Evolutionary conservation across 2,888 invertebrate genomes (phyloP), one percentile per base, ranked within the genome.

Genomic region (Hoplodrina ambigua): DNA sequence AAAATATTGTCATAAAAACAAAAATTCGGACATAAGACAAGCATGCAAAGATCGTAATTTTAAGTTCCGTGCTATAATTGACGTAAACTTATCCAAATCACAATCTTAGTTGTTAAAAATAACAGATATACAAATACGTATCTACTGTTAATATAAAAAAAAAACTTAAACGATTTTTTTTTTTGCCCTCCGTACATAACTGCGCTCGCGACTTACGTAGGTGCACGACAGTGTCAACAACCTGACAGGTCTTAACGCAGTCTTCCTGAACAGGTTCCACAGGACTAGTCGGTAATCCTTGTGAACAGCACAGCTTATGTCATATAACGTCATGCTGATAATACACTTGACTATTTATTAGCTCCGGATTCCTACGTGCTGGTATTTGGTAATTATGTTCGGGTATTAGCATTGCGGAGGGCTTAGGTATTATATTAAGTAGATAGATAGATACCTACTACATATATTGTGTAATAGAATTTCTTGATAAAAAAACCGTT

Each of bases 171-270:
- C 2, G 20, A 54, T 50, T 69, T 15, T 72, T 69, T 15, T 72
- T 76, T 78, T 68, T 80, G 61, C 82, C 54, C 80, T 80, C 85
- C 57, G 70, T 89, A 91, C 81, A 19, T 85, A 83, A 77, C 83
- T 78, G 81, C 73, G 87, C 87, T 72, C 85, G 87, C 90, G 86
- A 87, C 86, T 80, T 82, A 86, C 86, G 85, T 88, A 86, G 82
- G 83, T 83, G 85, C 87, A 84, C 86, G 87, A 89, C 86, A 91
- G 90, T 90, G 93, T 93, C 92, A 93, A 93, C 88, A 93, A 92
- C 93, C 93, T 88, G 88, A 83, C 89, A 88, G 83, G 87, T 85
- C 86, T 87, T 90, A 87, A 86, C 80, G 78, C 81, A 81, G 72
- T 82, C 85, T 85, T 85, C 81, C 72, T 74, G 84, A 86, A 88